Conservation (phyloP, 2,113 vertebrate genomes). For the Gila orcuttii region DNA sequence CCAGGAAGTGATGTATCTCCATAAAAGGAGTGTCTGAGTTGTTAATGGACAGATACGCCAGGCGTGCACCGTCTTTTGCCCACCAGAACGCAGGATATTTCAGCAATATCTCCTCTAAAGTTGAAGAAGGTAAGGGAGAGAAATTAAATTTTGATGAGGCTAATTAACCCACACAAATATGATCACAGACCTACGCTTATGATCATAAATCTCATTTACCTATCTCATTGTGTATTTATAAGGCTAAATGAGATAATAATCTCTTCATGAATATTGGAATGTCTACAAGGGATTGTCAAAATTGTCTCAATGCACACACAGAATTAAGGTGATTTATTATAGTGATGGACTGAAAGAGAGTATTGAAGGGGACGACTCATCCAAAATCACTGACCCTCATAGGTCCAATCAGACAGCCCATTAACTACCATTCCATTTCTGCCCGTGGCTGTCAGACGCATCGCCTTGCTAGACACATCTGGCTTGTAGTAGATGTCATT, state of each 20-base stretch:
- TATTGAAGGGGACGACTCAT: not conserved
- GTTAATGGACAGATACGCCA: conserved; percentile 82
- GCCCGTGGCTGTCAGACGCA: conserved; percentile 75
- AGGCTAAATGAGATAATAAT: conserved; percentile 18
- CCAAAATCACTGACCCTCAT: conserved; percentile 73
- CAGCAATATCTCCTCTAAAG: conserved; percentile 79
- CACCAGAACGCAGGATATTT: conserved; percentile 79
- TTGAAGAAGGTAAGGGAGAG: not conserved
- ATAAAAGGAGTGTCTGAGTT: conserved; percentile 81
- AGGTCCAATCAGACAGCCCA: conserved; percentile 82
- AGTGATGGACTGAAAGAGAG: not conserved
- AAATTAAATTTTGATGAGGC: conserved; percentile 23
- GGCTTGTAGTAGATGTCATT: conserved; percentile 83
- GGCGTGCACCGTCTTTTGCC: conserved; percentile 77
- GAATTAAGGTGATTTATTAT: not conserved
- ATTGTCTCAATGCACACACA: conserved; percentile 1
- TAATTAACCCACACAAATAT: not conserved
- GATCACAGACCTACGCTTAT: not conserved
- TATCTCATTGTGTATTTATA: conserved; percentile 16
- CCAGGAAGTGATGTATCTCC: conserved; percentile 82
- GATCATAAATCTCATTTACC: conserved; percentile 32
- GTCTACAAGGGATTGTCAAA: conserved; percentile 16
- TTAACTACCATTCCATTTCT: conserved; percentile 70
- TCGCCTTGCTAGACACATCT: conserved; percentile 66
- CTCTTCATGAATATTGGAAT: not conserved